Conservation (phyloP, 2,888 invertebrate genomes). For the Hemicrepidius hirtus region DNA sequence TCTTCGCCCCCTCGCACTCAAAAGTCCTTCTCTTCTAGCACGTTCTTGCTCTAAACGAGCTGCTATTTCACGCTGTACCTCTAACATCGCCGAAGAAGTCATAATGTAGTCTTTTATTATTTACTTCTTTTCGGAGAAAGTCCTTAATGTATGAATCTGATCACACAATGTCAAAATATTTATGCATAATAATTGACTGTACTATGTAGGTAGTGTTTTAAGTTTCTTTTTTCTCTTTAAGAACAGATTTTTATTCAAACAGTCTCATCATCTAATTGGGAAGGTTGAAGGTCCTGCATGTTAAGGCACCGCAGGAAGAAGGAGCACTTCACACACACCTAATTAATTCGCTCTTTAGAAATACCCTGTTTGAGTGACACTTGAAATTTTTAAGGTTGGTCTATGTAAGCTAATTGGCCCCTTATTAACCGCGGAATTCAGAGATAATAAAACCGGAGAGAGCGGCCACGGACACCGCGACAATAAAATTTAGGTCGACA, state of each 20-base stretch:
- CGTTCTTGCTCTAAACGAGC: conserved; percentile 66
- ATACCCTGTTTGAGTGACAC: conserved; percentile 24
- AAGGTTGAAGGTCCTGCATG: not conserved
- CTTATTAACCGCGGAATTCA: conserved; percentile 29
- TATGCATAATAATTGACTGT: not conserved
- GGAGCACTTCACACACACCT: not conserved
- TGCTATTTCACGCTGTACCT: conserved; percentile 68
- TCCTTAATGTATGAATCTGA: not conserved
- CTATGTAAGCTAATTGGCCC: conserved; percentile 32
- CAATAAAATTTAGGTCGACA: conserved; percentile 46
- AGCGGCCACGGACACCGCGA: conserved; percentile 33
- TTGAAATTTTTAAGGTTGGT: conserved; percentile 2
- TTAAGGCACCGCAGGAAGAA: conserved; percentile 1
- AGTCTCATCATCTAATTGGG: not conserved
- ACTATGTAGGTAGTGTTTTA: too few relatives aligned
- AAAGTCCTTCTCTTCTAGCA: conserved; percentile 72
- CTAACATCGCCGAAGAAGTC: conserved; percentile 65
- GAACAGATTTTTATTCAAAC: not conserved
- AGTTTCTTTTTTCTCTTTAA: not conserved
- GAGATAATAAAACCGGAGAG: conserved; percentile 36
- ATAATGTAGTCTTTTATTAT: conserved; percentile 1
- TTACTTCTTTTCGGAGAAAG: not conserved
- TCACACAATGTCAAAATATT: not conserved
- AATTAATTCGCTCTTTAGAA: not conserved
- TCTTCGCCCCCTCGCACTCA: conserved; percentile 74